Evolutionary conservation across 2,797 vertebrate genomes (phyloP), one percentile per base, ranked within the genome.

Genomic region (Allobates femoralis): DNA sequence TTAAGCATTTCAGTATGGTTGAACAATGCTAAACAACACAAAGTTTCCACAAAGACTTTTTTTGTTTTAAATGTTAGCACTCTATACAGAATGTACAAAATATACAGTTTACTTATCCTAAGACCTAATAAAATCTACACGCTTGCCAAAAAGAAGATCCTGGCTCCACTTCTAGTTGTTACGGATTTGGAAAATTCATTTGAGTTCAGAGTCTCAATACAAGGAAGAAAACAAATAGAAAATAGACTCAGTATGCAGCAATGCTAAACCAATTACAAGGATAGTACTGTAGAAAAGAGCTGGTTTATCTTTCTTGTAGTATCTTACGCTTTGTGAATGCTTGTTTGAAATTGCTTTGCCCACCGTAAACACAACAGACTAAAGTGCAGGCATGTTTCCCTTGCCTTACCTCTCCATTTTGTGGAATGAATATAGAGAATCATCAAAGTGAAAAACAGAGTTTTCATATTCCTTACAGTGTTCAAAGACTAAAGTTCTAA

Each of bases 401-500:
- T 41, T 28, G 19, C 58, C 64, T 80, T 69, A 28, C 58, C 26
- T 51, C 15, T 84, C 30, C 26, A 55, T 75, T 84, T 60, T 87
- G 55, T 50, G 21, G 82, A 84, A 84, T 46, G n/a, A 87, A 81
- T 69, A 62, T 67, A 81, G n/a, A 50, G 53, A 80, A 76, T 60
- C 78, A 85, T 85, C 78, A 88, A 88, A 88, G 78, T 75, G 56
- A 87, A 85, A 84, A 64, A 75, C 83, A 85, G 50, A 55, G 19
- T 34, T 67, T 64, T 76, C 58, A 76, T 85, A 88, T 88, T 46
- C 76, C 58, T 81, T 46, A 7, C 58, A 46, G 58, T 85, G 46
- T 81, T 81, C 86, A 67, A 88, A 88, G 69, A 81, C 58, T 56
- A 69, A 67, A 81, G 76, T 80, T 85, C 83, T 85, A 81, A 88